Evolutionary conservation across 2,888 invertebrate species (phyloP), one percentile per base, ranked within the genome.

Genomic region (Lasioglossum vierecki): DNA sequence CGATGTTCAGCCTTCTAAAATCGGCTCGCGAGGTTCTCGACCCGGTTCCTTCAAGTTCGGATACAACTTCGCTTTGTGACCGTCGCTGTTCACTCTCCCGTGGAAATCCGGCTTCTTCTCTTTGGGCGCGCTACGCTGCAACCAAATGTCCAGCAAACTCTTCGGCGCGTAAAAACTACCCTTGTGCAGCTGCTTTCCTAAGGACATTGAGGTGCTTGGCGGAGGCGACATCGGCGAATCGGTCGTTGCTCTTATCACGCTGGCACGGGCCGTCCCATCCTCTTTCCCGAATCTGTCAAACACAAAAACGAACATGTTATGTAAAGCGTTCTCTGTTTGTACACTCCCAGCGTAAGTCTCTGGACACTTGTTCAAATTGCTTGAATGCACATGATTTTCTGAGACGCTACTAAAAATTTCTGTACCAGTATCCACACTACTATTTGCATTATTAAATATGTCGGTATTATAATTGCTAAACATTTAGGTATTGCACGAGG

Each of bases 191-290:
- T 94, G 94, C 86, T 95, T 95, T 4, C 94, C 93, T 15, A 94
- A 70, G 0, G 92, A 90, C 30, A 90, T 85, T 30, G 93, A 91
- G 8, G 93, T 92, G 57, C 92, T 91, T 4, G 97, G 97, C 0
- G 97, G 97, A 0, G 98, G 98, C 0, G 98, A 98, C 94, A 98
- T 96, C 0, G 98, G 98, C 0, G 98, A 98, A 94, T 98, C 98
- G 0, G 98, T 98, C 0, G 98, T 98, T 2, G 98, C 97, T 76
- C 98, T 95, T 83, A 97, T 96, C 1, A 97, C 96, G 76, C 94
- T 95, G 5, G 95, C 96, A 13, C 96, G 95, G 0, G 95, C 95
- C 66, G 95, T 93, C 71, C 90, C 90, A 44, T 95, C 95, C 66
- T 94, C 94, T 80, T 95, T 95, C 22, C 93, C 93, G 30, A 95